These are phyloP conservation scores for Petrolisthes manimaculis DNA, from an alignment of 2,888 invertebrate genomes.

Conservation along the genomic window DNA sequence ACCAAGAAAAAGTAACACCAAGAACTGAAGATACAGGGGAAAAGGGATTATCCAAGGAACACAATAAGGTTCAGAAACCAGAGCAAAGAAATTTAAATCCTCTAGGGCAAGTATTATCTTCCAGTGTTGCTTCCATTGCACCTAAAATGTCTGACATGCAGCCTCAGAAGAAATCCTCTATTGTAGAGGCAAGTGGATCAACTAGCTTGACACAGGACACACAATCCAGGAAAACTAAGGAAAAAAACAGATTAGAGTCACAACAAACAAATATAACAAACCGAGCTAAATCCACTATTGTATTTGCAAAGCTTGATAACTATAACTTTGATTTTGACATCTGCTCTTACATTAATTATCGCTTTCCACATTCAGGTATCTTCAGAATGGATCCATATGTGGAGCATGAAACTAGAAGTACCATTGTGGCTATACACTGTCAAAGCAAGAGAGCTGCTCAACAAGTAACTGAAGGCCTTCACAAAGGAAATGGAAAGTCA, in stretches of 20 bases:
- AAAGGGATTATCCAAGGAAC: too few relatives aligned
- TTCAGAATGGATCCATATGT: not conserved
- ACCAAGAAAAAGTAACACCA: too few relatives aligned
- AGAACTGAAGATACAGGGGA: too few relatives aligned
- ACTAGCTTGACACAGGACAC: too few relatives aligned
- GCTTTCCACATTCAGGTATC: not conserved
- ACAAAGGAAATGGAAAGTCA: constrained; percentile 4
- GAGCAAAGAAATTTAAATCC: too few relatives aligned
- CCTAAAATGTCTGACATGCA: too few relatives aligned
- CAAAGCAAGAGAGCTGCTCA: not conserved
- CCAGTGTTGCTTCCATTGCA: too few relatives aligned
- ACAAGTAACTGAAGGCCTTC: not conserved
- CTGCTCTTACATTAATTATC: not conserved
- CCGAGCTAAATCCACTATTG: not conserved
- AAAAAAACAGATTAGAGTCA: not conserved
- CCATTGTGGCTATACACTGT: constrained; percentile 13
- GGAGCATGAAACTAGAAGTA: not conserved
- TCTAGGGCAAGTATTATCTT: too few relatives aligned
- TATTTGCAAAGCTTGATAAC: not conserved
- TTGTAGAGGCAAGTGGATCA: too few relatives aligned
- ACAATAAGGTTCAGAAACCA: too few relatives aligned
- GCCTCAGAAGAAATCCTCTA: too few relatives aligned
- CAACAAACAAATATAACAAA: not conserved
- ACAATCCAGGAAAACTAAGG: not conserved
- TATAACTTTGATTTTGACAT: not conserved